phyloP scores from a whole-genome alignment of 2,888 invertebrate species.

The Branchipolynoe longqiensis region DNA sequence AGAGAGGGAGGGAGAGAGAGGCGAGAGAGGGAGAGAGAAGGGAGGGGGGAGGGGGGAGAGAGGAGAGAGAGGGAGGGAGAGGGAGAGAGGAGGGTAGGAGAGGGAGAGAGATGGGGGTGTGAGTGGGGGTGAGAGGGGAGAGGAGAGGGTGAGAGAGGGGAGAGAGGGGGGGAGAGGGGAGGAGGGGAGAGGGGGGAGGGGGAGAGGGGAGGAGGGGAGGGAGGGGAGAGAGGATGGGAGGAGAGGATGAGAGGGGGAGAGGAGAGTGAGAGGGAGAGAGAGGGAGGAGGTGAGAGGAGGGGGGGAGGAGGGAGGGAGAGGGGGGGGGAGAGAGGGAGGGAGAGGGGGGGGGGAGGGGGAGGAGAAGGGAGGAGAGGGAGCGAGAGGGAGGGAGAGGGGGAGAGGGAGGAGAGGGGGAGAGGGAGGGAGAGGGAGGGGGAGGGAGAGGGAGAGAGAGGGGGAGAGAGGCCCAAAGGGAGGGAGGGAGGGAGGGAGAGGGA shows the following conservation, averaged over 20 bases:
- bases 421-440: conserved; percentile 34
- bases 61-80: neutral
- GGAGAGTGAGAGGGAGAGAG: neutral
- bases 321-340: neutral
- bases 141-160: no score
- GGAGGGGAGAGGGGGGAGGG: neutral
- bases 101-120: neutral
- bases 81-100: neutral
- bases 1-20: neutral
- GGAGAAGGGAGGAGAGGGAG: no score
- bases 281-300: neutral
- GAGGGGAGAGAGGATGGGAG: neutral
- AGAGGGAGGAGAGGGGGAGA: conserved; percentile 6
- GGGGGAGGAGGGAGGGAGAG: neutral
- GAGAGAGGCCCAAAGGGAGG: conserved; percentile 10
- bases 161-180: no score
- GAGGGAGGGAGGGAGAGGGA: neutral
- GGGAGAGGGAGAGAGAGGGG: conserved; percentile 29
- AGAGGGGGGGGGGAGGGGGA: neutral
- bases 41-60: neutral
- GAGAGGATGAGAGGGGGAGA: neutral
- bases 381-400: neutral
- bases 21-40: neutral
- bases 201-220: neutral
- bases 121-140: neutral